phyloP scores from a whole-genome alignment of 2,888 invertebrate genomes.

The Euproctis similis region DNA sequence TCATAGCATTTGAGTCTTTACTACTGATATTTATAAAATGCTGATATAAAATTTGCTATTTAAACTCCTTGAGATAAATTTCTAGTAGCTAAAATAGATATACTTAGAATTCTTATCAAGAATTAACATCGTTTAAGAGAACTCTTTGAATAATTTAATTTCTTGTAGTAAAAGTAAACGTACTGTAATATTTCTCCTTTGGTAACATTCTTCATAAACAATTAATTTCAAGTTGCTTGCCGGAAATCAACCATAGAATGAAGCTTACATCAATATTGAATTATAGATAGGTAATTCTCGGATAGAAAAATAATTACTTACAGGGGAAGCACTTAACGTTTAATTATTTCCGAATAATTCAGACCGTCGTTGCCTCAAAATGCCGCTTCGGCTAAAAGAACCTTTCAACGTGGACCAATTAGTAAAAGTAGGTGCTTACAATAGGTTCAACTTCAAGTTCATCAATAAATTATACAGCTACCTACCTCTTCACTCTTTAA shows the following conservation, averaged over 20 bases:
- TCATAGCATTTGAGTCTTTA: too few relatives aligned
- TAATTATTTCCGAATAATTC: slow-evolving; percentile 47
- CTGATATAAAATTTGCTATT: too few relatives aligned
- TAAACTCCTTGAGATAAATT: too few relatives aligned
- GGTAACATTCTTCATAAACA: slow-evolving; percentile 9
- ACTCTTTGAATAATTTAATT: too few relatives aligned
- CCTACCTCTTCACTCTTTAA: too few relatives aligned
- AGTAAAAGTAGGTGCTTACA: slow-evolving; percentile 45
- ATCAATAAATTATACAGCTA: slow-evolving; percentile 49
- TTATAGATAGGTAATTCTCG: slow-evolving; percentile 33
- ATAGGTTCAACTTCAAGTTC: slow-evolving; percentile 26
- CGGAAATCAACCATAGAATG: slow-evolving; percentile 21
- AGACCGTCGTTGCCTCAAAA: slow-evolving; percentile 28
- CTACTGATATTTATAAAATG: too few relatives aligned
- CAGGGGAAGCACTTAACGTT: slow-evolving; percentile 32
- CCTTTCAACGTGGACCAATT: slow-evolving; percentile 52
- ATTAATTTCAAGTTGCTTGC: slow-evolving; percentile 20
- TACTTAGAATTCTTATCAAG: too few relatives aligned
- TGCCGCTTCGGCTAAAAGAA: too few relatives aligned
- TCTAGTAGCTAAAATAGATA: too few relatives aligned
- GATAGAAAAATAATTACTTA: slow-evolving; percentile 45
- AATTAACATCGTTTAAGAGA: too few relatives aligned
- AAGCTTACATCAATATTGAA: slow-evolving; percentile 24
- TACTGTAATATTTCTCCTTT: too few relatives aligned
- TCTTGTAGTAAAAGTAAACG: too few relatives aligned